Evolutionary conservation across 2,797 vertebrate genomes (phyloP), one percentile per base, ranked within the genome.

Genomic region (Emys orbicularis): DNA sequence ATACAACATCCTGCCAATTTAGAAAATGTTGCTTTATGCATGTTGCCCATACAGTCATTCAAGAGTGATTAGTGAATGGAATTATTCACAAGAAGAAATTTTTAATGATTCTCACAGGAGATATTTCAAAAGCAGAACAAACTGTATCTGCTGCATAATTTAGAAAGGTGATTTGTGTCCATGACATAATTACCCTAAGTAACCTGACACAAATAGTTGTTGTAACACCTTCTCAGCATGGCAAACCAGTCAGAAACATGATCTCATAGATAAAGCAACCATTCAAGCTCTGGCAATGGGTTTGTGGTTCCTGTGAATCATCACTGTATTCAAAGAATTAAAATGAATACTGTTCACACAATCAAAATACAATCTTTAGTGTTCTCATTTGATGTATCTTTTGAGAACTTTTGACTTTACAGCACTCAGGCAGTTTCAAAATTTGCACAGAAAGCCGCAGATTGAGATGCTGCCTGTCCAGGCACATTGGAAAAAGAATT

Each of bases 41-140:
- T 56, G n/a, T 56, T 61, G 83, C 19, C 12, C 80, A n/a, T 92
- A 84, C 88, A 80, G 57, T 11, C 27, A 37, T 84, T 91, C 1
- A 56, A 7, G 27, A 93, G 4, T 59, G 1, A 96, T 89, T 90
- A 37, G 41, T 74, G 85, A 89, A 91, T 84, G 72, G 53, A 90
- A 72, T 74, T 23, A 56, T 41, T 88, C 84, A 61, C 2, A 87
- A 90, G 3, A 79, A 74, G 92, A 74, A 15, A 74, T 82, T 88
- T 77, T 11, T 79, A 87, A 27, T 85, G 65, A 79, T 90, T 92
- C 54, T 23, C 29, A 86, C 5, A 50, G 11, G 21, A 93, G 50
- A 47, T 68, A 88, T 91, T 90, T 91, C 61, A 90, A 27, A 37
- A 92, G 44, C 25, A 77, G 25, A 84, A 57, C 56, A 94, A 21